Conservation (phyloP, 1,140 invertebrate species). For the Lepidurus couesii region DNA sequence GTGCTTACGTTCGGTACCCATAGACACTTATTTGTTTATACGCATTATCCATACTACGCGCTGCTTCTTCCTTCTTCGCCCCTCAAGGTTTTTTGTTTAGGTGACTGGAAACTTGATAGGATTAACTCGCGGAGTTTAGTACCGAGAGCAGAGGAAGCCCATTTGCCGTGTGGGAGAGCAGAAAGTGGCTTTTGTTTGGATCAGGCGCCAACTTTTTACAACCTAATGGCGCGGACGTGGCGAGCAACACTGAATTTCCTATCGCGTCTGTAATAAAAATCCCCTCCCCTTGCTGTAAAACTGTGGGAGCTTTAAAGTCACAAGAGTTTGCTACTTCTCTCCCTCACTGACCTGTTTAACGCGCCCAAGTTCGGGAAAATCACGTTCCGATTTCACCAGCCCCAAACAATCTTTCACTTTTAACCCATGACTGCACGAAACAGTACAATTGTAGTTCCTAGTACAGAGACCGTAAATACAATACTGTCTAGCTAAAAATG, state of each 20-base stretch:
- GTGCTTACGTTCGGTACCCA: background rate
- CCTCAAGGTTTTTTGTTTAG: too few relatives aligned
- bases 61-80: too few relatives aligned
- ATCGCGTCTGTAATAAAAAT: background rate
- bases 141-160: background rate
- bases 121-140: too few relatives aligned
- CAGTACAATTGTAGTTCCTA: background rate
- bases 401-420: background rate
- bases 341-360: constrained; percentile 5
- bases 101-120: too few relatives aligned
- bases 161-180: background rate
- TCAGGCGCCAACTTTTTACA: constrained; percentile 17
- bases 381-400: background rate
- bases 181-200: constrained; percentile 11
- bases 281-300: background rate
- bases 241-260: constrained; percentile 11
- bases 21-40: background rate
- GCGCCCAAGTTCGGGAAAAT: background rate
- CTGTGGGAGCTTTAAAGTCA: background rate
- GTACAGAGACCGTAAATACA: too few relatives aligned
- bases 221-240: constrained; percentile 5
- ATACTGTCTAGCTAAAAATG: too few relatives aligned
- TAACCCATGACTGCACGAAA: background rate
- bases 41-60: background rate
- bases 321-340: background rate